Base-by-base conservation (phyloP, 1,140 invertebrate species). In the Drosophila kurseongensis region DNA sequence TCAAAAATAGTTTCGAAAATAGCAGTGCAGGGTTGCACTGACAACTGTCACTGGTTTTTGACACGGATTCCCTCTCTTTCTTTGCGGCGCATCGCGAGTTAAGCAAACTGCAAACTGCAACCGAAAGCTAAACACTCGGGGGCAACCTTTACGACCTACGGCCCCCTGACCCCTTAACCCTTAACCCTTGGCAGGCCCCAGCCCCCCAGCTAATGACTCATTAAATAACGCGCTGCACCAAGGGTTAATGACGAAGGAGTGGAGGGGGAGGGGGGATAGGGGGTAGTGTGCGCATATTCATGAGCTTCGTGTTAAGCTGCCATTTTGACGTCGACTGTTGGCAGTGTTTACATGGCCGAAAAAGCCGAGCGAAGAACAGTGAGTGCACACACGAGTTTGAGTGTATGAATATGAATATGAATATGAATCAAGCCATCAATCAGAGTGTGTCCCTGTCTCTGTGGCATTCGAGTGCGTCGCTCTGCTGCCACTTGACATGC, bases 221-320 rank as follows among this genome's bases (percentile, higher is more conserved):
- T 89, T 89, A 89, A 89, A 84, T 77, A 80, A 78, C 59, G 78
- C 82, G 62, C 80, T 80, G 67, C 75, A 61, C 29, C 75, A 61
- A 68, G 61, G 59, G 80, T 55, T 47, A 67, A 71, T 50, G 36
- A 52, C 38, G 13, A 7, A 1, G 38, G 10, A 12, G 27, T 5
- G 2, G n/a, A 36, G 2, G 14, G 14, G 12, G 16, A 2, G 4
- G 4, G 4, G 12, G 12, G 38, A 38, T n/a, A n/a, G 38, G 12
- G 18, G 3, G 23, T 23, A 23, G 45, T 72, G 60, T 75, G 75
- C 84, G 80, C 85, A 90, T 90, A 90, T 90, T 90, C 85, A 90
- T 90, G 85, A 90, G 78, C 73, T 90, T 90, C 85, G 85, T 90
- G 85, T 77, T 90, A 84, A 90, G 85, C 85, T 90, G 78, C 81